phyloP scores from a whole-genome alignment of 2,888 invertebrate genomes.

The Adineta ricciae region DNA sequence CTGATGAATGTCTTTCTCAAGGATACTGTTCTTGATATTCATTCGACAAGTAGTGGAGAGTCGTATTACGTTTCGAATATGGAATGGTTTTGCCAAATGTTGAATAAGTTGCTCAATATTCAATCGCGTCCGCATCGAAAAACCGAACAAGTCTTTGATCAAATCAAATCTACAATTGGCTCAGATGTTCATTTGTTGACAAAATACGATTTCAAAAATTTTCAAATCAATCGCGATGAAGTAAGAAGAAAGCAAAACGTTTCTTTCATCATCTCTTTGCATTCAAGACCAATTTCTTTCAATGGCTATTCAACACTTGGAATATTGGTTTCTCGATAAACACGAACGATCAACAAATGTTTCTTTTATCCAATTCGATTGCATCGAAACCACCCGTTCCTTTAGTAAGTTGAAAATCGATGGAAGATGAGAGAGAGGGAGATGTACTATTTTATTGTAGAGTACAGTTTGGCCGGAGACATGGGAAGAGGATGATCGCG shows the following conservation, averaged over 20 bases:
- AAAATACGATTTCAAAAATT: neutral
- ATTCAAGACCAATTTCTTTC: neutral
- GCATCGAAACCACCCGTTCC: neutral
- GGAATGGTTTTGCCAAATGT: neutral
- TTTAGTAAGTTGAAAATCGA: neutral
- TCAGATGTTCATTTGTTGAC: neutral
- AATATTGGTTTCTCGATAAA: neutral
- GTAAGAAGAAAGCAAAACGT: neutral
- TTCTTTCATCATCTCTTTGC: neutral
- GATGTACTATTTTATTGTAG: neutral
- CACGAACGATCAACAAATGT: neutral
- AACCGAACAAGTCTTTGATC: neutral
- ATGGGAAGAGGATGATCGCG: neutral
- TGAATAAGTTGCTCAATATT: neutral
- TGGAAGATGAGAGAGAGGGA: no score
- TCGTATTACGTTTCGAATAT: neutral
- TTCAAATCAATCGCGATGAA: neutral
- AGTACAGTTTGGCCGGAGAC: neutral
- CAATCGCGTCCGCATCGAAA: neutral
- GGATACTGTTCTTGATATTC: neutral
- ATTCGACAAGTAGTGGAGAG: neutral
- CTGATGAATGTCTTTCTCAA: neutral
- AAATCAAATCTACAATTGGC: neutral
- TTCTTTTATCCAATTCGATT: neutral
- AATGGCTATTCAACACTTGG: neutral